A percentile compares a stretch with the other conserved stretches of the same genome.
phyloP scores from a whole-genome alignment of 2,888 invertebrate genomes.

The Cryptophagus acutangulus region DNA sequence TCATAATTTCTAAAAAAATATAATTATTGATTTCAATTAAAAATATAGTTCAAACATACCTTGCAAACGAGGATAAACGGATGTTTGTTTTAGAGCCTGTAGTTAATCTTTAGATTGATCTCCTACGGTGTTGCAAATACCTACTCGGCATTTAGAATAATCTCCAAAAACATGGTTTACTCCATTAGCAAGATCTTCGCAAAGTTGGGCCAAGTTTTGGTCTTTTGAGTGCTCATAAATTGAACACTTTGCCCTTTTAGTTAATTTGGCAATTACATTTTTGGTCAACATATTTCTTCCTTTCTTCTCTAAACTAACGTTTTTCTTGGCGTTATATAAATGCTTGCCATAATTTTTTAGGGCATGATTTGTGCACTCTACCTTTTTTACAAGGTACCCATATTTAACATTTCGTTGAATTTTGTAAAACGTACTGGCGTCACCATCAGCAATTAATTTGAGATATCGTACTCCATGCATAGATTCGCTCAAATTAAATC shows the following conservation, averaged over 20 bases:
- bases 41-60: constrained; percentile 1
- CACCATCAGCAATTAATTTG: constrained; percentile 23
- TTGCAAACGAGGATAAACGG: constrained; percentile 8
- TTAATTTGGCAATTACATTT: constrained; percentile 13
- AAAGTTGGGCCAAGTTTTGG: too few relatives aligned
- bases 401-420: constrained; percentile 23
- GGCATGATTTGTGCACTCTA: constrained; percentile 25
- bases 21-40: not conserved
- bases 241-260: constrained; percentile 20
- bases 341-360: constrained; percentile 26
- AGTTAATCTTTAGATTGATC: constrained; percentile 5
- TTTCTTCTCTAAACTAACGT: constrained; percentile 16
- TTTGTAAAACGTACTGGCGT: constrained; percentile 22
- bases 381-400: constrained; percentile 21
- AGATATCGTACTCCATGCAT: constrained; percentile 19
- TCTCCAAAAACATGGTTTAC: constrained; percentile 19
- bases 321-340: constrained; percentile 19
- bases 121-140: constrained; percentile 13
- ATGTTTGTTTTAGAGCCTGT: constrained; percentile 7
- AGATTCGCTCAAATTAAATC: constrained; percentile 20
- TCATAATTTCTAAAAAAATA: constrained; percentile 13
- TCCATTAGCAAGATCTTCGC: constrained; percentile 15
- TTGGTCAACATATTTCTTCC: constrained; percentile 18
- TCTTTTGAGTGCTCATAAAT: constrained; percentile 26
- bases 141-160: constrained; percentile 11